phyloP scores from a whole-genome alignment of 2,113 vertebrate species.

The Periophthalmodon schlosseri region DNA sequence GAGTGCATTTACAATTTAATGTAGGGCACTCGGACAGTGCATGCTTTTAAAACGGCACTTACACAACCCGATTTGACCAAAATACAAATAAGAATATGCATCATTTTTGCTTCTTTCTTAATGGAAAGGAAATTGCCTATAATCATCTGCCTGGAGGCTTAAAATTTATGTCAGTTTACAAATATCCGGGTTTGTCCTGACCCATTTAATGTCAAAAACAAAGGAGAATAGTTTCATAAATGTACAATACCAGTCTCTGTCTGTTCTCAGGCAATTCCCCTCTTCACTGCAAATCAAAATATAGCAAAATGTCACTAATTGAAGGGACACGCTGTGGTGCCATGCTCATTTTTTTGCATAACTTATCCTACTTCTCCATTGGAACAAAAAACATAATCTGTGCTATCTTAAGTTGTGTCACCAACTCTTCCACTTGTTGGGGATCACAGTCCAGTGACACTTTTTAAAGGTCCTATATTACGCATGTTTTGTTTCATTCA shows the following conservation, averaged over 20 bases:
- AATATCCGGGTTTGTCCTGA: not conserved
- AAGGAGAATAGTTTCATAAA: not conserved
- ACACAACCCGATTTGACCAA: not conserved
- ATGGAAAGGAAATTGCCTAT: slow-evolving; percentile 5
- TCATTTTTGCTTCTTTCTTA: not conserved
- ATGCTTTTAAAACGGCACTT: not conserved
- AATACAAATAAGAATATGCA: not conserved
- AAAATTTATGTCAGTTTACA: not conserved
- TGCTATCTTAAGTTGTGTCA: too few species aligned
- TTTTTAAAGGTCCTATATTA: too few species aligned
- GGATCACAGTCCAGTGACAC: too few species aligned
- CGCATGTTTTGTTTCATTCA: too few species aligned
- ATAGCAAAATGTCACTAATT: not conserved
- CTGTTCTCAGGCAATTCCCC: not conserved
- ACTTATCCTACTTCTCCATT: too few species aligned
- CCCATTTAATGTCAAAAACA: not conserved
- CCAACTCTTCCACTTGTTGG: too few species aligned
- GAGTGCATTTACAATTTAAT: not conserved
- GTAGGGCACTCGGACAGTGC: not conserved
- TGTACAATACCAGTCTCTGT: not conserved
- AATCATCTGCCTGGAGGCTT: not conserved
- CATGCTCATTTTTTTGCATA: too few species aligned
- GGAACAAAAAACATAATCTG: too few species aligned
- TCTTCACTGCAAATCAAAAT: not conserved
- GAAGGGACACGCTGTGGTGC: not conserved